Percentiles rank a stretch among this genome's conserved stretches.
Conservation (phyloP, 2,113 vertebrate species). For the Vulpes lagopus region DNA sequence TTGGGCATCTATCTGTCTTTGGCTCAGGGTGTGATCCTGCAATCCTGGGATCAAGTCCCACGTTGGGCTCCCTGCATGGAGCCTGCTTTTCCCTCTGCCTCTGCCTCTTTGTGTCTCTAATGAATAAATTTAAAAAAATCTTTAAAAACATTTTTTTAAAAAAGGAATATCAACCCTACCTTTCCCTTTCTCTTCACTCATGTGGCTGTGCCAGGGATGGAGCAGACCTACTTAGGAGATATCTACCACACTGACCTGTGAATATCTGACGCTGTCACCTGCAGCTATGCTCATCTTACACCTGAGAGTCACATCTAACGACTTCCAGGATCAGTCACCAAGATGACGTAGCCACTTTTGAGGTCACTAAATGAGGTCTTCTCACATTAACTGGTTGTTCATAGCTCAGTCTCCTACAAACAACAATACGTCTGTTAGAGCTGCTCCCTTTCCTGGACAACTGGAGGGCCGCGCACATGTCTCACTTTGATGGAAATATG, state of each 20-base stretch:
- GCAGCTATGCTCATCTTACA: slow-evolving; percentile 14
- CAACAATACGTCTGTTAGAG: background rate
- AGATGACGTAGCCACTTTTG: slow-evolving; percentile 2
- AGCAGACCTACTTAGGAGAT: background rate
- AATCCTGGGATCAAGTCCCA: too few species aligned
- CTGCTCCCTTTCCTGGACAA: background rate
- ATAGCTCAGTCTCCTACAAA: background rate
- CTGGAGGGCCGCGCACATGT: background rate
- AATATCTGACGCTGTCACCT: background rate
- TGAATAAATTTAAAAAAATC: too few species aligned
- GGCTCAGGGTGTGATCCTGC: too few species aligned
- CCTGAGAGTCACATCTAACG: background rate
- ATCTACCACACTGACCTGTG: background rate
- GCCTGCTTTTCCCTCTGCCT: too few species aligned
- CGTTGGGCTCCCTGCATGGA: too few species aligned
- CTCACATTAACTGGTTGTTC: background rate
- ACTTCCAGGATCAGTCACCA: background rate
- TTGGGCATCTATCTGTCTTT: too few species aligned
- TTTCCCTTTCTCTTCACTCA: background rate
- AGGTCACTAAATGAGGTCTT: slow-evolving; percentile 50
- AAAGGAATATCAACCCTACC: fast-evolving
- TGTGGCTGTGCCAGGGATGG: background rate
- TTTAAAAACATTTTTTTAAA: too few species aligned
- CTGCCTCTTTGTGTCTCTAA: too few species aligned
- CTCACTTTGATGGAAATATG: slow-evolving; percentile 54